Evolutionary conservation across 2,888 invertebrate species (phyloP).

Genomic region (Odontomyia ornata): DNA sequence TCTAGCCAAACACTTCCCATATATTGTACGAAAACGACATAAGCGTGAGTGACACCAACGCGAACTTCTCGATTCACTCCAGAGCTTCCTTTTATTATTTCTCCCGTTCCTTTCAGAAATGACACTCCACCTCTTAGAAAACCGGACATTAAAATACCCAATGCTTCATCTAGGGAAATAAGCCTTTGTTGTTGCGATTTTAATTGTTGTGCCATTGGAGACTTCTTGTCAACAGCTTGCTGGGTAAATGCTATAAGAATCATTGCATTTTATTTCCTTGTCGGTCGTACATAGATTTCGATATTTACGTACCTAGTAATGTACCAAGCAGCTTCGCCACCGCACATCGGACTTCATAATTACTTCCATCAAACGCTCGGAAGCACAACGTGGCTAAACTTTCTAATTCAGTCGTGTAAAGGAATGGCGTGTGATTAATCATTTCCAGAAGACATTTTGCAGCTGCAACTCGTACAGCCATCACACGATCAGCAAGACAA

Average conservation of each 20-base stretch:
- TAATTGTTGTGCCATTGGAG: conserved; percentile 50
- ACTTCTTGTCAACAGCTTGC: conserved; percentile 68
- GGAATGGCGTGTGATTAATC: conserved; percentile 84
- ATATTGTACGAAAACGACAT: conserved; percentile 92
- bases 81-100: conserved; percentile 94
- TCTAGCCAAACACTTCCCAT: conserved; percentile 96
- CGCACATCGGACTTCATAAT: conserved; percentile 90
- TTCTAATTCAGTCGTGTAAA: conserved; percentile 90
- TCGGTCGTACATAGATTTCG: neutral
- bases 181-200: conserved; percentile 56
- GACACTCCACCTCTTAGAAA: conserved; percentile 94
- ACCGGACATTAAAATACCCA: conserved; percentile 90
- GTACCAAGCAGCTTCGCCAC: conserved; percentile 92
- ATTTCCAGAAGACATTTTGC: conserved; percentile 90
- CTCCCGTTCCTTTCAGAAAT: conserved; percentile 90
- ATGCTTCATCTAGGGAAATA: conserved; percentile 87
- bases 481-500: conserved; percentile 88
- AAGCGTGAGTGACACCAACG: conserved; percentile 97
- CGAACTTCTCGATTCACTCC: conserved; percentile 94
- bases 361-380: conserved; percentile 90
- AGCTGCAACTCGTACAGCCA: conserved; percentile 92
- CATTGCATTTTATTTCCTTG: neutral
- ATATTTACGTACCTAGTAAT: conserved; percentile 71
- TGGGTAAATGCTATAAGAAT: conserved; percentile 72
- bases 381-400: conserved; percentile 91